Percentiles rank a stretch among this genome's conserved stretches.
phyloP scores from a whole-genome alignment of 2,113 vertebrate genomes.

The Crotalus viridis region DNA sequence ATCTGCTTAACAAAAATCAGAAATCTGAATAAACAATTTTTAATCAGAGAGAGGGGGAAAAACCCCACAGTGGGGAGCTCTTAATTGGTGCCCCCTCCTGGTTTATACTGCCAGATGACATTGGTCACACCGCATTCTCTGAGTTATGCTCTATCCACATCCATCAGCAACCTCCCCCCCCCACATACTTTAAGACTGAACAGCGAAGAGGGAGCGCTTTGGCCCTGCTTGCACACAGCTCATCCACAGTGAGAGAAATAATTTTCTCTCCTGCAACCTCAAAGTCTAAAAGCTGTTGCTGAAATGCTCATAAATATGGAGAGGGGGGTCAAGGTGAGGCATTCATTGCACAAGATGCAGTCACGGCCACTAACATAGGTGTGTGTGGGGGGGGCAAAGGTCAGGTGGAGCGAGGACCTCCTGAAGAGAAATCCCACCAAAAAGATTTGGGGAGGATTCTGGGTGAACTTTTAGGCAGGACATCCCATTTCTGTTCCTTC shows the following conservation, averaged over 20 bases:
- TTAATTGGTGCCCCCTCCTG: background rate
- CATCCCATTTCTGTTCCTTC: background rate
- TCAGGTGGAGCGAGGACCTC: background rate
- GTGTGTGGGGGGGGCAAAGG: no score
- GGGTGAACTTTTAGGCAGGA: background rate
- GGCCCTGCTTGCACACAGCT: background rate
- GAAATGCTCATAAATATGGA: no score
- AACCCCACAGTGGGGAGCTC: background rate
- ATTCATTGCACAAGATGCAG: background rate
- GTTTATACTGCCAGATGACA: background rate
- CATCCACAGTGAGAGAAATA: background rate
- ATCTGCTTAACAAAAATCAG: constrained; percentile 19
- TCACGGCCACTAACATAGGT: background rate
- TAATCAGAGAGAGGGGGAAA: background rate
- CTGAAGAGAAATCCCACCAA: background rate
- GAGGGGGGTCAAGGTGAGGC: no score
- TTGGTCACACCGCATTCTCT: background rate
- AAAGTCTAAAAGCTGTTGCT: background rate
- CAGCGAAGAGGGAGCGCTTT: background rate
- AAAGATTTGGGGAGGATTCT: background rate
- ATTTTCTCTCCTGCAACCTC: background rate
- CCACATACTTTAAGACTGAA: background rate
- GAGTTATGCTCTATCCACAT: background rate
- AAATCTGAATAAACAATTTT: constrained; percentile 20
- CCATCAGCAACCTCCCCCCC: background rate